Conservation (phyloP, 2,888 invertebrate species). For the Megaustenia siamemsis region DNA sequence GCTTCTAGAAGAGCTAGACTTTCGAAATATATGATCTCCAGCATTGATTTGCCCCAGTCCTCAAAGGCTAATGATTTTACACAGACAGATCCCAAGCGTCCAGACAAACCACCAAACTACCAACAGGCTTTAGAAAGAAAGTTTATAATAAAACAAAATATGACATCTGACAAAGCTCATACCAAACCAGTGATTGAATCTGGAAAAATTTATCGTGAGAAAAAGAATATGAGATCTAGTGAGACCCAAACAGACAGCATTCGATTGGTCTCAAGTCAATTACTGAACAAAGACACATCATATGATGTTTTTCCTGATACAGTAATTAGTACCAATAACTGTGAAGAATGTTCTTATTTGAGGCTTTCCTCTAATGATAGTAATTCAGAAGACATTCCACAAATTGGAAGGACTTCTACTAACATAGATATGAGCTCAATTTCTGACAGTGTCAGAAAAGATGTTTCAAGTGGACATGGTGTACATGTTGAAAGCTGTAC, state of each 20-base stretch:
- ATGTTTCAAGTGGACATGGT: conserved; percentile 5
- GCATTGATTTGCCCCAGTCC: neutral
- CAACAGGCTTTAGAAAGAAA: conserved; percentile 73
- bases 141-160: conserved; percentile 63
- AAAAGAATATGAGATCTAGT: neutral
- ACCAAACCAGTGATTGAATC: conserved; percentile 74
- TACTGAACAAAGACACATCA: too few relatives aligned
- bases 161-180: conserved; percentile 65
- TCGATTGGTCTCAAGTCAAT: neutral
- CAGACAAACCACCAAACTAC: conserved; percentile 74
- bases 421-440: conserved; percentile 33
- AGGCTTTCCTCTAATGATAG: conserved; percentile 3
- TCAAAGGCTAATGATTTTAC: conserved; percentile 21
- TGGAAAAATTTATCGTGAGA: conserved; percentile 57
- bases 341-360: neutral
- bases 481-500: neutral
- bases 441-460: conserved; percentile 23
- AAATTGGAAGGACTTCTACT: neutral
- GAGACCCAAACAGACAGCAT: neutral
- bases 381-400: neutral
- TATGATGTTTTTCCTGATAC: too few relatives aligned
- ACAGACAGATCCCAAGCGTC: conserved; percentile 57
- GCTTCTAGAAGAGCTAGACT: conserved; percentile 18
- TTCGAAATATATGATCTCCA: conserved; percentile 47
- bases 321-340: neutral